A percentile compares a stretch with the other conserved stretches of the same genome.
Evolutionary conservation across 2,888 invertebrate species (phyloP).

Genomic region (Synergus itoensis): DNA sequence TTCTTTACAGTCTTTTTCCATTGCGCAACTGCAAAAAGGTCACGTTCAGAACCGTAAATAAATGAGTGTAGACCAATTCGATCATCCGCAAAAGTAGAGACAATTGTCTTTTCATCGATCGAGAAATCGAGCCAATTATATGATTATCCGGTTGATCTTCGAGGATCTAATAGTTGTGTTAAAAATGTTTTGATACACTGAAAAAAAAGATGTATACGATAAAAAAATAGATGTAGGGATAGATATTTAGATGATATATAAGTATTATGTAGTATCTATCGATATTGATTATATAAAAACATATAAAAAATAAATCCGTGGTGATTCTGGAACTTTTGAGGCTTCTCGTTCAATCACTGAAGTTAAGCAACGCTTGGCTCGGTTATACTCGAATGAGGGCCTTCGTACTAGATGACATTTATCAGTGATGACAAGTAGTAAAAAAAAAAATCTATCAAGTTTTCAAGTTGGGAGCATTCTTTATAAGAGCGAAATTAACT

Average conservation of each 20-base stretch:
- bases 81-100: conserved; percentile 30
- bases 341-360: no score
- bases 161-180: not conserved
- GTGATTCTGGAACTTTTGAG: no score
- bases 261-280: no score
- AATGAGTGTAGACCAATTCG: conserved; percentile 42
- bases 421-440: no score
- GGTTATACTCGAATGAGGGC: no score
- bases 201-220: no score
- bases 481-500: not conserved
- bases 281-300: no score
- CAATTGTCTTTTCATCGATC: conserved; percentile 15
- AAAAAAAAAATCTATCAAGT: not conserved
- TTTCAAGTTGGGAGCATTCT: not conserved
- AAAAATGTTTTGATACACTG: not conserved
- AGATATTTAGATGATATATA: no score
- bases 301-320: no score
- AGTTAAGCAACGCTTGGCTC: no score
- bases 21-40: conserved; percentile 50
- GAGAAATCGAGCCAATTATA: conserved; percentile 15
- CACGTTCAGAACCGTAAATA: conserved; percentile 55
- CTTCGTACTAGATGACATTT: no score
- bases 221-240: no score
- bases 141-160: not conserved
- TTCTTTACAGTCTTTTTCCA: conserved; percentile 7